phyloP scores from a whole-genome alignment of 2,888 invertebrate species.

The Tipula helvola region DNA sequence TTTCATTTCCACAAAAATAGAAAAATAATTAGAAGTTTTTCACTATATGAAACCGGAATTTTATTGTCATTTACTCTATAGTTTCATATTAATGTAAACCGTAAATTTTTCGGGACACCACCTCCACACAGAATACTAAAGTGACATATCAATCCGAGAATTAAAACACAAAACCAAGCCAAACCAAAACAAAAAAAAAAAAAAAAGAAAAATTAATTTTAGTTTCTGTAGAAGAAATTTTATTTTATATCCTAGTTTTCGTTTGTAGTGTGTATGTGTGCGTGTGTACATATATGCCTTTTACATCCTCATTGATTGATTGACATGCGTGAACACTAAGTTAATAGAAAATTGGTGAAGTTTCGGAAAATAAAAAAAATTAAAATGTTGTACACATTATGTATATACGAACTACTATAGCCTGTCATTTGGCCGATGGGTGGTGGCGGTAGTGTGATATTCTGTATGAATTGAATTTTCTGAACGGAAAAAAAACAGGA shows the following conservation, averaged over 20 bases:
- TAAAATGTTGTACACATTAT: not conserved
- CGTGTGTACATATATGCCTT: not conserved
- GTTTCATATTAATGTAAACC: not conserved
- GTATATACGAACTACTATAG: not conserved
- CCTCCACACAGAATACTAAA: not conserved
- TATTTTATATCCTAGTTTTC: not conserved
- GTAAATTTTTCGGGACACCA: not conserved
- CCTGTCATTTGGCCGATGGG: not conserved
- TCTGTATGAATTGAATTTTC: not conserved
- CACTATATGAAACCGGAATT: not conserved
- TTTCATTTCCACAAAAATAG: not conserved
- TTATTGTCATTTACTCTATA: not conserved
- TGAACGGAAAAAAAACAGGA: not conserved
- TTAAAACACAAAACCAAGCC: not conserved
- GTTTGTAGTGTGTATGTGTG: not conserved
- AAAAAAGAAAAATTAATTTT: not conserved
- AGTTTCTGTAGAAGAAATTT: not conserved
- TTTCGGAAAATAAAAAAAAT: not conserved
- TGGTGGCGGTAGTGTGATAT: not conserved
- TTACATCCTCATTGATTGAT: not conserved
- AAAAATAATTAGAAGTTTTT: not conserved
- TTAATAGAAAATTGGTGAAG: not conserved
- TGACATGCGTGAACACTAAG: not conserved
- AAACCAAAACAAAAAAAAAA: not conserved
- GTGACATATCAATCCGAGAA: not conserved